A percentile compares a stretch with the other conserved stretches of the same genome.
phyloP scores from a whole-genome alignment of 2,888 invertebrate species.

The Trachelus tabidus region DNA sequence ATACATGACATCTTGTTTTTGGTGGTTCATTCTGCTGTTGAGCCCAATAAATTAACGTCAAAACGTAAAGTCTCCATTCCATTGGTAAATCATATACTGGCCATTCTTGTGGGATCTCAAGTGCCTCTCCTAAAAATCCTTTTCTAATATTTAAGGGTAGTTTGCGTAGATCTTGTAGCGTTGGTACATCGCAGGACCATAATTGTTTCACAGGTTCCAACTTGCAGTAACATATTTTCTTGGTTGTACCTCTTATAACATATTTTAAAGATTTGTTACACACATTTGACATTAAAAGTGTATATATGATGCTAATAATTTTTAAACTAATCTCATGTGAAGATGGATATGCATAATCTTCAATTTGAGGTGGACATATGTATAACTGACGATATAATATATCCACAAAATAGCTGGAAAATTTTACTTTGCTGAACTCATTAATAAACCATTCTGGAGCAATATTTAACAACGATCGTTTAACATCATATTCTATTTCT shows the following conservation, averaged over 20 bases:
- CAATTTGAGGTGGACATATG: slow-evolving; percentile 78
- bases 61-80: slow-evolving; percentile 72
- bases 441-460: slow-evolving; percentile 72
- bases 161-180: slow-evolving; percentile 54
- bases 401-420: slow-evolving; percentile 78
- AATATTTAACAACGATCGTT: slow-evolving; percentile 14
- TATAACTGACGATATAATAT: slow-evolving; percentile 74
- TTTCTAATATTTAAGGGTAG: slow-evolving; percentile 44
- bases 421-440: slow-evolving; percentile 71
- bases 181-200: slow-evolving; percentile 51
- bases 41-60: slow-evolving; percentile 72
- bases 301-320: slow-evolving; percentile 73
- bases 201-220: slow-evolving; percentile 29
- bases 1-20: slow-evolving; percentile 67
- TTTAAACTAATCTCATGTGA: slow-evolving; percentile 72
- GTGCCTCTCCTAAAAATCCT: slow-evolving; percentile 67
- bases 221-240: slow-evolving; percentile 34
- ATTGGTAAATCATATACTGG: slow-evolving; percentile 67
- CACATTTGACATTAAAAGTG: slow-evolving; percentile 61
- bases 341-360: slow-evolving; percentile 73
- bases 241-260: slow-evolving; percentile 48
- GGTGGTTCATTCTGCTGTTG: slow-evolving; percentile 63
- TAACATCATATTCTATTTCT: slow-evolving; percentile 30
- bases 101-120: slow-evolving; percentile 65
- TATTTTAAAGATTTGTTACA: slow-evolving; percentile 41